A percentile compares a stretch with the other conserved stretches of the same genome.
Conservation (phyloP, 2,888 invertebrate genomes). For the Ophraella communa region DNA sequence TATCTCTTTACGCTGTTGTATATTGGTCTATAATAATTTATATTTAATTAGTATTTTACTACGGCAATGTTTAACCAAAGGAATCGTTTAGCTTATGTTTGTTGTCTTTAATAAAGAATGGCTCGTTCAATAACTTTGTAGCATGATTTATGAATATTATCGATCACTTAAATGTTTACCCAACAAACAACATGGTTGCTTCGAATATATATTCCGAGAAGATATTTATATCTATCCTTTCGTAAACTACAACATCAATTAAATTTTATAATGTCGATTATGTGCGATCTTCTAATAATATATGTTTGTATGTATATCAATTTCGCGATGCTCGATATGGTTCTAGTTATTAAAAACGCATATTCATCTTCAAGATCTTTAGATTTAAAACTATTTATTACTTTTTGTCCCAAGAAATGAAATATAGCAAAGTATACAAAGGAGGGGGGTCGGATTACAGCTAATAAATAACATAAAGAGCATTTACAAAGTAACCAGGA, state of each 20-base stretch:
- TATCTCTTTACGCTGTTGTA: conserved; percentile 36
- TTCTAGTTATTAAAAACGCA: background rate
- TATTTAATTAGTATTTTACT: conserved; percentile 44
- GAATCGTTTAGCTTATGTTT: conserved; percentile 42
- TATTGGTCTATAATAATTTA: conserved; percentile 42
- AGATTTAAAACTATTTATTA: too few relatives aligned
- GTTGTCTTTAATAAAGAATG: conserved; percentile 46
- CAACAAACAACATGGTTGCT: conserved; percentile 39
- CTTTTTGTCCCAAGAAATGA: too few relatives aligned
- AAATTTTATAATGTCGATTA: conserved; percentile 43
- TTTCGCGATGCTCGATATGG: background rate
- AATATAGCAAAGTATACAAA: too few relatives aligned
- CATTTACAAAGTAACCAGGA: too few relatives aligned
- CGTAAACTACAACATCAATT: conserved; percentile 40
- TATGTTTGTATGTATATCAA: background rate
- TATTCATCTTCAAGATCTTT: too few relatives aligned
- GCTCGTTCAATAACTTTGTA: conserved; percentile 46
- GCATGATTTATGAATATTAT: conserved; percentile 49
- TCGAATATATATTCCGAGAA: conserved; percentile 39
- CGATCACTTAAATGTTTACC: conserved; percentile 42
- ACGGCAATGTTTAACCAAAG: conserved; percentile 42
- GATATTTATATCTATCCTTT: conserved; percentile 42
- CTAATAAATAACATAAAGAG: too few relatives aligned
- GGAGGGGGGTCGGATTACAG: too few relatives aligned
- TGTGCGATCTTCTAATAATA: conserved; percentile 23